Evolutionary conservation across 2,113 vertebrate species (phyloP).

Genomic region (Cyanocitta stelleri): DNA sequence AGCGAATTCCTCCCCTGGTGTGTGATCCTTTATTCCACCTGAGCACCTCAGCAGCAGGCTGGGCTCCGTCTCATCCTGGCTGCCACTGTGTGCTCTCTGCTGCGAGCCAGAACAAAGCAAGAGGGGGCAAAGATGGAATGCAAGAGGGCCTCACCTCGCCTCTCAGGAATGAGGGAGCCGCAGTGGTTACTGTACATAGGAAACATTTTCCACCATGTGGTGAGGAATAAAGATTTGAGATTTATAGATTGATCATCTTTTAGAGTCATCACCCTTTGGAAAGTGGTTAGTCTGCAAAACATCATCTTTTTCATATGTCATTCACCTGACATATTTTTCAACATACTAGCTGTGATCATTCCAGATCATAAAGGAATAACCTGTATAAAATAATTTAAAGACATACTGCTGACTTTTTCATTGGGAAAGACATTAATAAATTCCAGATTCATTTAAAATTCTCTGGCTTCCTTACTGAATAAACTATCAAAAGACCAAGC

Average conservation of each 20-base stretch:
- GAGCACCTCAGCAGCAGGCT: not conserved
- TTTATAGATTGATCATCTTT: not conserved
- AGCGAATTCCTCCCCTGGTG: not conserved
- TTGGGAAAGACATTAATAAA: conserved; percentile 7
- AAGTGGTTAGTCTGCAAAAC: not conserved
- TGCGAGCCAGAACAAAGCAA: not conserved
- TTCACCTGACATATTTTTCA: not conserved
- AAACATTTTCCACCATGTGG: not conserved
- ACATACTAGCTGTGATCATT: not conserved
- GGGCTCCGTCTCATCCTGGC: not conserved
- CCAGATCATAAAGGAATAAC: not conserved
- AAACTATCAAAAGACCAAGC: not conserved
- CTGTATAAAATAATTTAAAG: not conserved
- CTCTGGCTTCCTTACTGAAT: not conserved
- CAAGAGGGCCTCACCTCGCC: not conserved
- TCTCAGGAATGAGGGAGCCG: not conserved
- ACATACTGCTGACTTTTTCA: not conserved
- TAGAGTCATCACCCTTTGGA: not conserved
- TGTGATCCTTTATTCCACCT: not conserved
- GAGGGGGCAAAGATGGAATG: not conserved
- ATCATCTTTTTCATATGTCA: not conserved
- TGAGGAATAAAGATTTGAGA: not conserved
- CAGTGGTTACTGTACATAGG: not conserved
- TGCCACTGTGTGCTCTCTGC: not conserved
- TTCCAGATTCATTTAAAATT: conserved; percentile 31